Evolutionary conservation across 2,888 invertebrate genomes (phyloP), one percentile per base, ranked within the genome.

Genomic region (Trypoxylon attenuatum): DNA sequence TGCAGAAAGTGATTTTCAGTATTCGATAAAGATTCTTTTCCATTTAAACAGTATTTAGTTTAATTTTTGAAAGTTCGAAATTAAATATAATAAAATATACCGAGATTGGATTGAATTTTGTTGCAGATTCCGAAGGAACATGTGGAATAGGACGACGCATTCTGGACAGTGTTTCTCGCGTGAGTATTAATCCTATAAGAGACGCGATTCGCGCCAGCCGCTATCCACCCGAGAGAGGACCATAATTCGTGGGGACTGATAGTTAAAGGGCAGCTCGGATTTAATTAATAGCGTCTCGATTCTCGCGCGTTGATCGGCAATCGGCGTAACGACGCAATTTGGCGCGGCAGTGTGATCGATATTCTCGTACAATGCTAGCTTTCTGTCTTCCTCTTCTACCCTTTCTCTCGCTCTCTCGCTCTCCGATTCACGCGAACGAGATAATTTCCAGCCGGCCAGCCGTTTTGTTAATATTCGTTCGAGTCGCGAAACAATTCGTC

Each of bases 211-310:
- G 16, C 13, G 39, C 13, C n/a, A 13, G 8, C 22, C 38, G 38
- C n/a, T 6, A 15, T 38, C 5, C 8, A 10, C 38, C 18, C 5
- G 39, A 6, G 21, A 13, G 15, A n/a, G n/a, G n/a, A n/a, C 49
- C 39, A 64, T 64, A 53, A 66, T 53, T 64, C 64, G 45, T 29
- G 13, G 0, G 8, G 49, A 16, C 8, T 29, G 46, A 33, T 51
- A 67, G 73, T 69, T 71, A 66, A 65, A 71, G 67, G 54, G 23
- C 52, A 56, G 46, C 59, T 39, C 33, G 45, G 46, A 74, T 71
- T 73, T 74, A 74, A 74, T 73, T 73, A 74, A 73, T 62, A 57
- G 47, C 59, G 43, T 52, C 53, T 57, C 38, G 51, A 18, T 39
- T 50, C 10, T 25, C 19, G 38, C 23, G 22, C 49, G 42, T 22